Conservation (phyloP, 2,797 vertebrate genomes). For the Sebastes glaucus region DNA sequence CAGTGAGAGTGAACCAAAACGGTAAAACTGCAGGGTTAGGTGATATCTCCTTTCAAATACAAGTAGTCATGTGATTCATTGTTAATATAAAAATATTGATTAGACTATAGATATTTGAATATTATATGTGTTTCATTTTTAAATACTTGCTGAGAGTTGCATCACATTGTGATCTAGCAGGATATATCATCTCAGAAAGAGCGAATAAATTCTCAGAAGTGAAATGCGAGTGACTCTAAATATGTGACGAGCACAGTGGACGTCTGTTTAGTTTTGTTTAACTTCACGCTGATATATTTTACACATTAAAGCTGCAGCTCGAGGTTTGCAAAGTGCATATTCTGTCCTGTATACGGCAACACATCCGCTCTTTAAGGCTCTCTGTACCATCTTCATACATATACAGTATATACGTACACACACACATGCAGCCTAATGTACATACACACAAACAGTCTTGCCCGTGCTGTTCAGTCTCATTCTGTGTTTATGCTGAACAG, state of each 20-base stretch:
- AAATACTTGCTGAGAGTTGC: background rate
- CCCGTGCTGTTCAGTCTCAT: slow-evolving; percentile 16
- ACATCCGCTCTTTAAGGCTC: background rate
- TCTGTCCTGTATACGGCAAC: background rate
- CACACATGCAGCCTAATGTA: background rate
- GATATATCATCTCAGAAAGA: background rate
- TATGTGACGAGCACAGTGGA: background rate
- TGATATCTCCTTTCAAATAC: background rate
- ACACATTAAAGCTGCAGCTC: slow-evolving; percentile 1
- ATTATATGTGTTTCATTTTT: background rate
- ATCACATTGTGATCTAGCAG: background rate
- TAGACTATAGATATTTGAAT: background rate
- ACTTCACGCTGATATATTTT: slow-evolving; percentile 2
- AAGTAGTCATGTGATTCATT: background rate
- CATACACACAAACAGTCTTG: slow-evolving; percentile 6
- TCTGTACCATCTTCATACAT: background rate
- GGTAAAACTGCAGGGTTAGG: background rate
- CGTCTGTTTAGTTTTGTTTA: slow-evolving; percentile 40
- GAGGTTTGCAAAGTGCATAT: background rate
- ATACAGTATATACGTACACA: background rate
- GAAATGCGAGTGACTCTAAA: background rate
- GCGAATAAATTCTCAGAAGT: background rate
- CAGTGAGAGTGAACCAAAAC: background rate
- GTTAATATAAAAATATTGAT: background rate
- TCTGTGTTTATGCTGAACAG: slow-evolving; percentile 50